Evolutionary conservation across 2,797 vertebrate genomes (phyloP), one percentile per base, ranked within the genome.

Genomic region (Triplophysa yarkandensis): DNA sequence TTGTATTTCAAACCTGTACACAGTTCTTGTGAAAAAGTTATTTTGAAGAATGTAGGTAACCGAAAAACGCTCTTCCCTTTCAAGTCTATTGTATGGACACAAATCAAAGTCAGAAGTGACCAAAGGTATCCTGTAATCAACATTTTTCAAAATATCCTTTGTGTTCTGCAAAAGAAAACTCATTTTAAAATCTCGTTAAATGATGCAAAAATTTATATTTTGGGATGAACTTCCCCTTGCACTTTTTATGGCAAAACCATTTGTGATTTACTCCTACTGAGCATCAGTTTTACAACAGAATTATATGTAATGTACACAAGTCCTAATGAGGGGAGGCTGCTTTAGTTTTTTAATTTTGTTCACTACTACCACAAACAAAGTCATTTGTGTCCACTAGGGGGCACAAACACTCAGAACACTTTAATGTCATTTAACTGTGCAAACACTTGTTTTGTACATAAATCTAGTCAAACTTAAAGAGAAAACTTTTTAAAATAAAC

Each of bases 381-480:
- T 19, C n/a, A 5, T 2, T 7, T 48, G n/a, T 61, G 61, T 46
- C 74, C 89, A 87, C 86, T 86, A 89, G 89, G 83, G 88, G 89
- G 87, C 88, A 84, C 71, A 78, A 77, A 25, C 74, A 84, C 44
- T 44, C 21, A 39, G 36, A 14, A 6, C 43, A 17, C 6, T 44
- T 44, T 2, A 44, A 6, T 44, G 10, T 1, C 14, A 43, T 57
- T 21, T n/a, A 27, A 28, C 8, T 30, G 0, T 21, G 1, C 2
- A 27, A 23, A 57, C n/a, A 19, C 2, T 3, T 69, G 1, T 21
- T 52, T 34, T 34, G 6, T 19, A 4, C 36, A 44, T 27, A 13
- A 32, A n/a, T 17, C 17, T 1, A 1, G 43, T 44, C 6, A 3
- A 39, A 39, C 11, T 9, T 39, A 13, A 39, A 13, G 10, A 2